Percentiles rank a stretch among this genome's conserved stretches.
Conservation (phyloP, 2,113 vertebrate species). For the Gavialis gangeticus region DNA sequence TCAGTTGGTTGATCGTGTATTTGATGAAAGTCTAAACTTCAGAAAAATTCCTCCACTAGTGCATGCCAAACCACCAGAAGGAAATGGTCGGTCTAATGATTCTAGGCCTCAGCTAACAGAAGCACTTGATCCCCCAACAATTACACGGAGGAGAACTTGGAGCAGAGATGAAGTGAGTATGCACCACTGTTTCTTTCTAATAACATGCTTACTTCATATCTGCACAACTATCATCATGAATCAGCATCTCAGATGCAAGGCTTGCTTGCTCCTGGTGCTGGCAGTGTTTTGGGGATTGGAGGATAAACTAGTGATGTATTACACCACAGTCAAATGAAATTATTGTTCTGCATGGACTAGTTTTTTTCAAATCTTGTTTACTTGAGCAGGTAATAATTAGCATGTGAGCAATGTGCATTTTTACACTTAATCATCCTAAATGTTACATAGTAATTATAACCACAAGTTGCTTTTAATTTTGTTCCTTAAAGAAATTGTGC, state of each 20-base stretch:
- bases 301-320: not conserved
- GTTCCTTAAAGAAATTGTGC: not conserved
- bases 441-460: no score
- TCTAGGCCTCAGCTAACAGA: constrained; percentile 87
- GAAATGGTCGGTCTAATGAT: constrained; percentile 88
- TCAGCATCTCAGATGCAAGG: not conserved
- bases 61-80: constrained; percentile 89
- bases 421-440: not conserved
- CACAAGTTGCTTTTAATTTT: not conserved
- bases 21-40: constrained; percentile 99
- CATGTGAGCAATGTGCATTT: not conserved
- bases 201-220: not conserved
- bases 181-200: not conserved
- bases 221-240: not conserved
- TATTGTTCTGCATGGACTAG: not conserved
- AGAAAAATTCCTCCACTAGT: constrained; percentile 95
- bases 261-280: not conserved
- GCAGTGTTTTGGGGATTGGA: not conserved
- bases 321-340: no score
- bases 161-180: constrained; percentile 94
- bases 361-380: not conserved
- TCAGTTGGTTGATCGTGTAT: constrained; percentile 97
- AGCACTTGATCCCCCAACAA: constrained; percentile 87
- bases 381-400: not conserved
- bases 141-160: constrained; percentile 94